Evolutionary conservation across 64 coral and sea anemone genomes (phyloP).

Genomic region (Actinia equina): DNA sequence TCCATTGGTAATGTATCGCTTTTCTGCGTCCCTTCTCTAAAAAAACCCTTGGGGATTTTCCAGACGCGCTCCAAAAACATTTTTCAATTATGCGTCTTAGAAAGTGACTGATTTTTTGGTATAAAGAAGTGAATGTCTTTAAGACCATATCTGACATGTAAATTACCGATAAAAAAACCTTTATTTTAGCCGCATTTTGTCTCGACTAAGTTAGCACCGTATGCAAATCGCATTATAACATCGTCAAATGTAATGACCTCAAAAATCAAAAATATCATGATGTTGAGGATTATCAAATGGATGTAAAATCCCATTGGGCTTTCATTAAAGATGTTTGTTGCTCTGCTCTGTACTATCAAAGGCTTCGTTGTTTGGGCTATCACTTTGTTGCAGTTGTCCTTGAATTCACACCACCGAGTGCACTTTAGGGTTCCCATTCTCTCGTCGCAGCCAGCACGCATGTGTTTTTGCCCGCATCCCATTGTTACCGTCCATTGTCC

Average conservation of each 20-base stretch:
- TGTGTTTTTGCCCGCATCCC: background rate
- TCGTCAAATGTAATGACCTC: background rate
- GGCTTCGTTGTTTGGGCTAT: background rate
- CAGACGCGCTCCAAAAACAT: too few species aligned
- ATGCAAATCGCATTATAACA: background rate
- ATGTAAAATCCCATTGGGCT: background rate
- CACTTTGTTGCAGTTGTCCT: conserved; percentile 8
- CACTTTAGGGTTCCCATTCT: background rate
- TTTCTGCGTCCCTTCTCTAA: too few species aligned
- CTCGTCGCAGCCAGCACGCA: conserved; percentile 2
- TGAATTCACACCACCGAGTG: background rate
- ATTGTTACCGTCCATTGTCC: background rate
- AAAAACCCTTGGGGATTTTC: too few species aligned
- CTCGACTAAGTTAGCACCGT: conserved; percentile 8
- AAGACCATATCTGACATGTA: too few species aligned
- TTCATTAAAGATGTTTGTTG: background rate
- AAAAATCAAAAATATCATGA: background rate
- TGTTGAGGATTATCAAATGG: background rate
- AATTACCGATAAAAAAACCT: too few species aligned
- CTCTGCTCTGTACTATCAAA: background rate
- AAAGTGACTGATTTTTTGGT: too few species aligned
- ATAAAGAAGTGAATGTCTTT: too few species aligned
- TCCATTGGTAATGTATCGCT: too few species aligned
- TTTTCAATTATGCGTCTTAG: too few species aligned
- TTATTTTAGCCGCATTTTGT: background rate